Percentiles rank a stretch among this genome's conserved stretches.
These are phyloP conservation scores for Typhlomys cinereus DNA, from an alignment of 2,113 vertebrate genomes.

Conservation along the genomic window DNA sequence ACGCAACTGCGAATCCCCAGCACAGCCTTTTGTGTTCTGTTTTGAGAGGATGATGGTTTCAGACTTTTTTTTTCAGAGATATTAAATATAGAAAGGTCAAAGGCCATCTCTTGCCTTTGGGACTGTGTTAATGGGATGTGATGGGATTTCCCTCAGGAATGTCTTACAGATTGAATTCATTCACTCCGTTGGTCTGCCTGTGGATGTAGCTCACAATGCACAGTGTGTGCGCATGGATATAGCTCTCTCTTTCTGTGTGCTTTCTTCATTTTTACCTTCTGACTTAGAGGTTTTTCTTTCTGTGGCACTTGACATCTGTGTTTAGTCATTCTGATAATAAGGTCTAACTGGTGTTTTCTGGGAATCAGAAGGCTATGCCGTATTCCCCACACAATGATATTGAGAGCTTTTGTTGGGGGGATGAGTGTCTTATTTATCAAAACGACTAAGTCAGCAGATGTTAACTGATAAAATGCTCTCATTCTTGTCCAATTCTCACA, in stretches of 20 bases:
- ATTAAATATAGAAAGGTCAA: conserved; percentile 71
- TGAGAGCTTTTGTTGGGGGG: conserved; percentile 2
- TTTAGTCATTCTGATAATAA: conserved; percentile 12
- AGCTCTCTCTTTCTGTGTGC: background rate
- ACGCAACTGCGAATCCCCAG: background rate
- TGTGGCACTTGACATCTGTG: background rate
- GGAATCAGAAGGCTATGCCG: background rate
- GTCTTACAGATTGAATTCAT: conserved; percentile 10
- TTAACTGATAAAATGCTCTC: conserved; percentile 17
- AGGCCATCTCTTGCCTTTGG: conserved; percentile 64
- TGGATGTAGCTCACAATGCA: background rate
- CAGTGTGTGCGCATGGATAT: too few relatives aligned
- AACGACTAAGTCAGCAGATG: background rate
- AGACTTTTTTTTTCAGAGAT: conserved; percentile 64
- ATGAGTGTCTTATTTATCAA: background rate
- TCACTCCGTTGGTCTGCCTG: background rate
- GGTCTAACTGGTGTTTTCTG: background rate
- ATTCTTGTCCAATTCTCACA: background rate
- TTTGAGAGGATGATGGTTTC: conserved; percentile 37
- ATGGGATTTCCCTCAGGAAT: conserved; percentile 71
- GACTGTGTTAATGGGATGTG: conserved; percentile 67
- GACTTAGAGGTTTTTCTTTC: background rate
- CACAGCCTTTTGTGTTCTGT: conserved; percentile 32
- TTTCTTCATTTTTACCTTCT: background rate
- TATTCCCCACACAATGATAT: background rate